phyloP scores from a whole-genome alignment of 2,888 invertebrate species.

The Steinernema scapterisci region DNA sequence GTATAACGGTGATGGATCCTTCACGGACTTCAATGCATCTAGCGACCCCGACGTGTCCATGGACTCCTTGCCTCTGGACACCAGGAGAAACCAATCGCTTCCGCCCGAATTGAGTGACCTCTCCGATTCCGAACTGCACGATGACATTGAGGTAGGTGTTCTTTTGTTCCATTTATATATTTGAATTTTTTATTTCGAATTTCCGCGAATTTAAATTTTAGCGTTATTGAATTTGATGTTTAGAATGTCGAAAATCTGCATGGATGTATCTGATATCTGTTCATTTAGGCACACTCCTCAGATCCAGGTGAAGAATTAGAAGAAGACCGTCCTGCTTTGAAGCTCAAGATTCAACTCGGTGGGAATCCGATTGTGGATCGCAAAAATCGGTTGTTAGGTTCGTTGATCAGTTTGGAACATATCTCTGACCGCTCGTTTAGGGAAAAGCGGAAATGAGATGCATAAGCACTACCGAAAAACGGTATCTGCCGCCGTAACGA shows the following conservation, averaged over 20 bases:
- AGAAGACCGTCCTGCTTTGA: conserved; percentile 39
- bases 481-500: conserved; percentile 35
- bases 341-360: conserved; percentile 41
- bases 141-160: not conserved
- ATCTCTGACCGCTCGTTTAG: not conserved
- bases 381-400: conserved; percentile 27
- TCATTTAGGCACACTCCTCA: conserved; percentile 2
- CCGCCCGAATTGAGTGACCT: not conserved
- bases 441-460: conserved; percentile 20
- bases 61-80: not conserved
- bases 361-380: not conserved
- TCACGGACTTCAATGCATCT: not conserved
- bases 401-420: not conserved
- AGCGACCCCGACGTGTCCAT: conserved; percentile 21
- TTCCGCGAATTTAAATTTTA: too few relatives aligned
- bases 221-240: too few relatives aligned
- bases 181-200: not conserved
- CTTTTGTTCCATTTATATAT: not conserved
- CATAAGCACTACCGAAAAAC: conserved; percentile 43
- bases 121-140: not conserved
- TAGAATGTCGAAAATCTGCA: not conserved
- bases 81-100: not conserved
- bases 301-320: conserved; percentile 22
- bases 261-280: not conserved
- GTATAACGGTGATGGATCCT: conserved; percentile 37